Conservation (phyloP, 2,888 invertebrate species). For the Tiphia femorata region DNA sequence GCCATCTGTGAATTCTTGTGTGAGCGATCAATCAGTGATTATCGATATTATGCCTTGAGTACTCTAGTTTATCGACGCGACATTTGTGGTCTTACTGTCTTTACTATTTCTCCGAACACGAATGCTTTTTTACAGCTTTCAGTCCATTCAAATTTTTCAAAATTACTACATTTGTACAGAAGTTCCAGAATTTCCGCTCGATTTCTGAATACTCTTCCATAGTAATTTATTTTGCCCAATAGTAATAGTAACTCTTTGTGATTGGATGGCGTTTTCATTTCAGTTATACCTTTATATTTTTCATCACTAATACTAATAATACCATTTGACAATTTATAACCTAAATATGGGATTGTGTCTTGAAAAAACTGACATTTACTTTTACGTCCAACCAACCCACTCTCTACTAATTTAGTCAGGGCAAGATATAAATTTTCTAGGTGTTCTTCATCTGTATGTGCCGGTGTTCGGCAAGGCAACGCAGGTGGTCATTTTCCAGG, state of each 20-base stretch:
- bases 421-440: not conserved
- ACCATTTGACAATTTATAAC: not conserved
- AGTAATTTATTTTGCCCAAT: constrained; percentile 19
- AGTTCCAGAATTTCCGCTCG: constrained; percentile 9
- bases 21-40: too few species aligned
- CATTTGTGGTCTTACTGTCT: too few species aligned
- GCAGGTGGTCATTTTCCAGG: too few species aligned
- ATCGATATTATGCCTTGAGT: too few species aligned
- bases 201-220: constrained; percentile 18
- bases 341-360: not conserved
- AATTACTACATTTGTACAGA: constrained; percentile 11
- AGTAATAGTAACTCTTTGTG: constrained; percentile 18
- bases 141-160: constrained; percentile 5
- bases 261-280: constrained; percentile 10
- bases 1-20: too few species aligned
- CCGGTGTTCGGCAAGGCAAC: too few species aligned
- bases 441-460: not conserved
- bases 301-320: not conserved
- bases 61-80: too few species aligned
- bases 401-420: not conserved
- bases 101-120: too few species aligned
- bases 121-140: constrained; percentile 2
- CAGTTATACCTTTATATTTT: not conserved
- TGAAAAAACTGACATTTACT: not conserved
- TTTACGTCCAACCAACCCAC: not conserved